A percentile compares a stretch with the other conserved stretches of the same genome.
These are phyloP conservation scores for Drosophila helvetica DNA, from an alignment of 2,888 invertebrate genomes.

Conservation along the genomic window DNA sequence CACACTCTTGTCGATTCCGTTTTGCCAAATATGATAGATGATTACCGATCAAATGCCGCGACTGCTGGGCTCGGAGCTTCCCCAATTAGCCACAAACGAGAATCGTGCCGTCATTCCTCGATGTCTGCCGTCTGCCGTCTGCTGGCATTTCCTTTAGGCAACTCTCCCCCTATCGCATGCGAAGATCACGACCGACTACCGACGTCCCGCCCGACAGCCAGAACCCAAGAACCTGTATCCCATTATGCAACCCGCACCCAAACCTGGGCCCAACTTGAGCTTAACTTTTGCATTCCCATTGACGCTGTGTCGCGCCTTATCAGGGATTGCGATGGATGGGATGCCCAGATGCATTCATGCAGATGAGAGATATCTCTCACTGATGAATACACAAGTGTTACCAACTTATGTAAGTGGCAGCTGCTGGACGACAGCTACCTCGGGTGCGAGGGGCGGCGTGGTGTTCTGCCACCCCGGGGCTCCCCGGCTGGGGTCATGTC, in stretches of 20 bases:
- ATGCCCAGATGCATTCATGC: constrained; percentile 5
- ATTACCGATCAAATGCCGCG: not conserved
- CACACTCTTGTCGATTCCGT: constrained; percentile 9
- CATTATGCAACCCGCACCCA: not conserved
- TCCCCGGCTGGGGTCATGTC: constrained; percentile 46
- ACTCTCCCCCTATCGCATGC: constrained; percentile 12
- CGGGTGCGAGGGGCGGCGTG: not conserved
- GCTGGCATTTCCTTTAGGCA: constrained; percentile 13
- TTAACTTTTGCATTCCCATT: not conserved
- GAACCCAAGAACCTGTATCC: constrained; percentile 2
- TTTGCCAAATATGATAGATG: constrained; percentile 32
- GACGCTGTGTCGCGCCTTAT: constrained; percentile 12
- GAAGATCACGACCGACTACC: constrained; percentile 29
- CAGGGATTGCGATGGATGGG: constrained; percentile 11
- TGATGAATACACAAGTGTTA: constrained; percentile 27
- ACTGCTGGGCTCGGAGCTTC: constrained; percentile 9
- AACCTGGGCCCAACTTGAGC: not conserved
- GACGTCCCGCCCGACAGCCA: constrained; percentile 13
- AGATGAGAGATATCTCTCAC: constrained; percentile 35
- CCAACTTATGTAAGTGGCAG: constrained; percentile 41
- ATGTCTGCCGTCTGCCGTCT: too few relatives aligned
- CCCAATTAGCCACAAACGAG: constrained; percentile 23
- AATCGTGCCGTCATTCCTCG: constrained; percentile 18
- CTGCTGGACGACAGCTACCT: constrained; percentile 1
- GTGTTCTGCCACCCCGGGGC: not conserved